Base-by-base conservation (phyloP, 2,797 vertebrate genomes). In the Protonibea diacanthus region DNA sequence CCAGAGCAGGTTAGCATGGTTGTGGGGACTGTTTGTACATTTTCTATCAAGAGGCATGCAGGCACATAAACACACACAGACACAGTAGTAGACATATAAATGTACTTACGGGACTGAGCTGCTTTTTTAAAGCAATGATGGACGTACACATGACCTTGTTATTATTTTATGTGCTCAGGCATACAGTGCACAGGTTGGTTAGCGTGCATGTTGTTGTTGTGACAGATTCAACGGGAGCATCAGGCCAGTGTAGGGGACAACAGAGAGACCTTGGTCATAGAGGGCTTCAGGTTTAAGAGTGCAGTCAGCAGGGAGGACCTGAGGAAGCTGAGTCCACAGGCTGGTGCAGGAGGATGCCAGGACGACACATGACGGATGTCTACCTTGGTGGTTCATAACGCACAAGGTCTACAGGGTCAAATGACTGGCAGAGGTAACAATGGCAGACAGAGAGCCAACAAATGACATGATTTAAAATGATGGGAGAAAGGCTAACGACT, bases 261-360 rank as follows among this genome's bases (percentile, higher is more conserved):
- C 0, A 71, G 80, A 13, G 89, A 92, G 52, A 81, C 78, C 57
- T 80, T 93, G 90, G 40, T 91, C 78, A 82, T 94, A 21, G 92
- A 91, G 1, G 91, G 90, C 76, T 89, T 91, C 78, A 76, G 81
- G 68, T 94, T 94, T 86, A 71, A 86, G 81, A 82, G 82, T 42
- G 78, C 70, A 2, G 48, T 68, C 66, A 87, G 73, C 74, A 47
- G 58, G 29, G 85, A 93, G 45, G 86, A 89, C 20, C 83, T 93
- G 71, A 82, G 45, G 71, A 85, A 33, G 68, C 72, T 62, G 72
- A 74, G 70, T 48, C 74, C 73, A 74, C 81, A 61, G 57, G n/a
- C 74, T 44, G 73, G 25, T 67, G 51, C 48, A 73, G 29, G 71
- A 73, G 53, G 56, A 81, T 5, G 2, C 25, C 49, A 45, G 52